phyloP scores from a whole-genome alignment of 2,888 invertebrate genomes.

The Caenorhabditis sp. region DNA sequence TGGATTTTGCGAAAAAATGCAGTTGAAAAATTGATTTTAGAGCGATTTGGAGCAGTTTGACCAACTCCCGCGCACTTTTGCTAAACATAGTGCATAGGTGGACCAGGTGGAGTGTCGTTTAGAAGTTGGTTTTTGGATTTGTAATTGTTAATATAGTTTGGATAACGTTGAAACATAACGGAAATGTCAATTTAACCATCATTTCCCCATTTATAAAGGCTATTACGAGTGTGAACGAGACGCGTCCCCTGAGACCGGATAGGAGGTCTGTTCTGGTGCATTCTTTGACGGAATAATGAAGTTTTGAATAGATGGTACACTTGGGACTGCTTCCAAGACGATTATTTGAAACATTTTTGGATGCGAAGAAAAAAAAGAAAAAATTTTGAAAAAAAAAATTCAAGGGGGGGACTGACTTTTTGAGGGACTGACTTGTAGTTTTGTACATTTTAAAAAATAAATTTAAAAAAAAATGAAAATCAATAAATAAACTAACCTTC shows the following conservation, averaged over 20 bases:
- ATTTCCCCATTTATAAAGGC: slow-evolving; percentile 1
- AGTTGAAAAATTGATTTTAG: too few relatives aligned
- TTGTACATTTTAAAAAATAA: background rate
- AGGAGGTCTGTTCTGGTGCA: background rate
- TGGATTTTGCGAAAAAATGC: background rate
- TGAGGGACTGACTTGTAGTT: too few relatives aligned
- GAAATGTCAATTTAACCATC: background rate
- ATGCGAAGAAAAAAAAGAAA: too few relatives aligned
- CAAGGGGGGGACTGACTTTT: background rate
- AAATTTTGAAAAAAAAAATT: too few relatives aligned
- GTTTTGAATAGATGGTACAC: slow-evolving; percentile 5
- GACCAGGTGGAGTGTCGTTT: too few relatives aligned
- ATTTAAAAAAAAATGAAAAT: background rate
- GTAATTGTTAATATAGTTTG: too few relatives aligned
- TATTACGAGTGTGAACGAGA: slow-evolving; percentile 33
- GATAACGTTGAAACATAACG: background rate
- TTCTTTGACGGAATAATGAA: background rate
- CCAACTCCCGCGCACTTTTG: too few relatives aligned
- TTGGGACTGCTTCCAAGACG: slow-evolving; percentile 6
- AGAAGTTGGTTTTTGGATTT: too few relatives aligned
- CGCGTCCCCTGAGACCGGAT: background rate
- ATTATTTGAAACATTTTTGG: slow-evolving; percentile 3
- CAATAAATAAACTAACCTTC: slow-evolving; percentile 65
- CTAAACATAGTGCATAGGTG: too few relatives aligned
- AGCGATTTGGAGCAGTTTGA: too few relatives aligned